A percentile compares a stretch with the other conserved stretches of the same genome.
Evolutionary conservation across 1,140 invertebrate genomes (phyloP).

Genomic region (Brachionus koreanus): DNA sequence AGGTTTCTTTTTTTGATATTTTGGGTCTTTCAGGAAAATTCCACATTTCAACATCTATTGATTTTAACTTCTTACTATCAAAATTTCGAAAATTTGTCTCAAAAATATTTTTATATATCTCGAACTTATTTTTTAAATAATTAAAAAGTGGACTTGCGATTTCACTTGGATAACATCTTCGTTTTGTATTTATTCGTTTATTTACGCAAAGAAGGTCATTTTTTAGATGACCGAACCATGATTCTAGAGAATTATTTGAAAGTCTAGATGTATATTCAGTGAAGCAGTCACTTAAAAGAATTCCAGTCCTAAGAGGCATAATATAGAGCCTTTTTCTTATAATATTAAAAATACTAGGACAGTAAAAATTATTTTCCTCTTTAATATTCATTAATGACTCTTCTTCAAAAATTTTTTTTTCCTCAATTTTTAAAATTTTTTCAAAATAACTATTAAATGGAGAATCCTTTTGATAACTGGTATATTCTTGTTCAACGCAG

Average conservation of each 20-base stretch:
- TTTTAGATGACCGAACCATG: conserved; percentile 8
- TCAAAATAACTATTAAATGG: conserved; percentile 3
- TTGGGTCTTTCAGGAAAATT: not conserved
- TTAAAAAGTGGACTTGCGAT: not conserved
- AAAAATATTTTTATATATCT: not conserved
- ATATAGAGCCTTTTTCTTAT: not conserved
- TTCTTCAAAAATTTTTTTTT: not conserved
- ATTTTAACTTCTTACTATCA: not conserved
- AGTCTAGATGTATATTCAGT: not conserved
- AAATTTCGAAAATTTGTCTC: not conserved
- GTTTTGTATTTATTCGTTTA: not conserved
- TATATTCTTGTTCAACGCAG: not conserved
- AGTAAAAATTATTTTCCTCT: not conserved
- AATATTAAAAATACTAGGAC: not conserved
- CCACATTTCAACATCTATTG: not conserved
- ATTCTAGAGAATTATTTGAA: conserved; percentile 6
- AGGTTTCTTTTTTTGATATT: not conserved
- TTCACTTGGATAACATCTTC: not conserved
- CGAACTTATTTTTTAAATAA: not conserved
- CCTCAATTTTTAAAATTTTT: not conserved
- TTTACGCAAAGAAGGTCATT: not conserved
- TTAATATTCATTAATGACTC: not conserved
- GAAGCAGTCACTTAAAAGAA: not conserved
- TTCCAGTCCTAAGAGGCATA: not conserved
- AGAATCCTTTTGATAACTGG: not conserved